Base-by-base conservation (phyloP, 1,140 invertebrate species). In the Agrilus planipennis region DNA sequence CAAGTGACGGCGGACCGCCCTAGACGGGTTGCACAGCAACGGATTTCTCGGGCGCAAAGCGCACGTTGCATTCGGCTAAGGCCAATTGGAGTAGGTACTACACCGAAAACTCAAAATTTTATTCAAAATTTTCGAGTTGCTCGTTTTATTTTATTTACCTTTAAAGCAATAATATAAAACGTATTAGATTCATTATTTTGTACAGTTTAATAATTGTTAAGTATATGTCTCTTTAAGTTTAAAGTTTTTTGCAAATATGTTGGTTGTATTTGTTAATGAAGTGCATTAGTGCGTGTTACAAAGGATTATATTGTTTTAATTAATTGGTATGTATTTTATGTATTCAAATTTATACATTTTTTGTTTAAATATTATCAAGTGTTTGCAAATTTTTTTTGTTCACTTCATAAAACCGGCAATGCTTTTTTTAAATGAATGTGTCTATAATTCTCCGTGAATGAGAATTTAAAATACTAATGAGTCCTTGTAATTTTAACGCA, bases 11-110 rank as follows among this genome's bases (percentile, higher is more conserved):
- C n/a, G 52, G 44, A 46, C 42, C 25, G 44, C 36, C 48, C 49
- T 36, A 52, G 50, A 51, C 47, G 47, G 45, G 45, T 55, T 51
- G 53, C 53, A 52, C 58, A 60, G 60, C 55, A 55, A 58, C 56
- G 57, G 52, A 55, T 50, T 55, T 45, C 55, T 51, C 23, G 19
- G 34, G 34, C 34, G n/a, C 55, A 53, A 45, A 49, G 53, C 54
- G 54, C 51, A 57, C 53, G 46, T 50, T 47, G 49, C 47, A 57
- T 58, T 61, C 53, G 55, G 58, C 54, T 52, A 35, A 31, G 52
- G 43, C 51, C 59, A 57, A 57, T 57, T 57, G 55, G 53, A 58
- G 54, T 57, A 54, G 59, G 58, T 60, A 58, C 53, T 58, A 60
- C 57, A 61, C 49, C 54, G 51, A 55, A 54, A 51, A 42, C 28